phyloP scores from a whole-genome alignment of 1,140 invertebrate species.

The Phymorhynchus buccinoides region DNA sequence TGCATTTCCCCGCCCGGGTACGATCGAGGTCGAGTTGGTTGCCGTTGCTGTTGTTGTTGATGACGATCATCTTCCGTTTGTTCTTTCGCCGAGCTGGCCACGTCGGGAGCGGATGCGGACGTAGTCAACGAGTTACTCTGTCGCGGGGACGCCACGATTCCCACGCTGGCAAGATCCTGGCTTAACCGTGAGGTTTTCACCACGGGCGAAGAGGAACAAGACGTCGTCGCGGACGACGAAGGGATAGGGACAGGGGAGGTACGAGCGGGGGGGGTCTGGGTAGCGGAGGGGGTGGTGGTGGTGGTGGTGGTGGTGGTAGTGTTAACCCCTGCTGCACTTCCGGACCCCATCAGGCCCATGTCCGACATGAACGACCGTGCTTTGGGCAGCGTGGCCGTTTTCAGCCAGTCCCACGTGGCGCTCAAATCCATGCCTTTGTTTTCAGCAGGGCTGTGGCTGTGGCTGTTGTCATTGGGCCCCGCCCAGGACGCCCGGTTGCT shows the following conservation, averaged over 20 bases:
- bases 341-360: conserved; percentile 27
- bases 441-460: too few relatives aligned
- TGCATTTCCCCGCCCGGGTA: too few relatives aligned
- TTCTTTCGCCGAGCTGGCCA: not conserved
- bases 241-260: not conserved
- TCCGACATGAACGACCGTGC: conserved; percentile 32
- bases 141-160: conserved; percentile 22
- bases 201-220: not conserved
- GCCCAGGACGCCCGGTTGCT: conserved; percentile 31
- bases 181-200: conserved; percentile 29
- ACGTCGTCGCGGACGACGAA: not conserved
- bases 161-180: conserved; percentile 33
- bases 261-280: not conserved
- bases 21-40: not conserved
- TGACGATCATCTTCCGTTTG: not conserved
- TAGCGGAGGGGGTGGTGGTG: not conserved
- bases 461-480: not conserved
- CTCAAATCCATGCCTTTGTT: conserved; percentile 2
- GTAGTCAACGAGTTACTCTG: conserved; percentile 11
- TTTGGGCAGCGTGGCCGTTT: conserved; percentile 37
- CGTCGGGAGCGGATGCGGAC: not conserved
- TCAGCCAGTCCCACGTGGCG: conserved; percentile 34
- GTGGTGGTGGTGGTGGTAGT: not conserved
- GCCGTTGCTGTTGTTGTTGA: too few relatives aligned
- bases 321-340: not conserved